A percentile compares a stretch with the other conserved stretches of the same genome.
These are phyloP conservation scores for Luscinia megarhynchos DNA, from an alignment of 2,797 vertebrate genomes.

Conservation along the genomic window DNA sequence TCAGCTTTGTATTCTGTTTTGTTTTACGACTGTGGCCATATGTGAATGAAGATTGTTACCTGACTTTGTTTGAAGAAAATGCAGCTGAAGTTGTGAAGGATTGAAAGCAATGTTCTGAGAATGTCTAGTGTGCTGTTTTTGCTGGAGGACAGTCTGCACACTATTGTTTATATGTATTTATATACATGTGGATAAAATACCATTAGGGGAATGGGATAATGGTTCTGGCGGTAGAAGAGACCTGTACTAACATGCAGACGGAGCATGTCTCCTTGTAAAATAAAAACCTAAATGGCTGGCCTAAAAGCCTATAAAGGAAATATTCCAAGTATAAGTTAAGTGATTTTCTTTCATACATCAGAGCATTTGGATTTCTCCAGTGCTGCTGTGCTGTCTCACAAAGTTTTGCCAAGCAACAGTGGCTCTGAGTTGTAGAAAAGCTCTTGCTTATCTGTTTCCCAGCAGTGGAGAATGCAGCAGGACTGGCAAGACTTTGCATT, in stretches of 20 bases:
- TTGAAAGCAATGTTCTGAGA: background rate
- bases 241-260: background rate
- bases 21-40: background rate
- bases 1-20: background rate
- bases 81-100: background rate
- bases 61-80: background rate
- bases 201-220: constrained; percentile 6
- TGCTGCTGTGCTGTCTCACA: background rate
- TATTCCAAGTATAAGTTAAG: background rate
- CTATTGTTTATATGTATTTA: constrained; percentile 5
- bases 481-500: background rate
- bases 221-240: background rate
- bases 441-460: background rate
- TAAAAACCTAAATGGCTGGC: background rate
- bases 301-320: background rate
- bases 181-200: background rate
- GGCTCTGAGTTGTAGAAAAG: background rate
- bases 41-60: background rate
- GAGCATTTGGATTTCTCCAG: background rate
- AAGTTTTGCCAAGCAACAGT: background rate
- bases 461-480: background rate
- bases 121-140: background rate
- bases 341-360: background rate
- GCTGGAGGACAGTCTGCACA: background rate
- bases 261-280: background rate